phyloP scores from a whole-genome alignment of 1,140 invertebrate genomes.

The Drosophila kurseongensis region DNA sequence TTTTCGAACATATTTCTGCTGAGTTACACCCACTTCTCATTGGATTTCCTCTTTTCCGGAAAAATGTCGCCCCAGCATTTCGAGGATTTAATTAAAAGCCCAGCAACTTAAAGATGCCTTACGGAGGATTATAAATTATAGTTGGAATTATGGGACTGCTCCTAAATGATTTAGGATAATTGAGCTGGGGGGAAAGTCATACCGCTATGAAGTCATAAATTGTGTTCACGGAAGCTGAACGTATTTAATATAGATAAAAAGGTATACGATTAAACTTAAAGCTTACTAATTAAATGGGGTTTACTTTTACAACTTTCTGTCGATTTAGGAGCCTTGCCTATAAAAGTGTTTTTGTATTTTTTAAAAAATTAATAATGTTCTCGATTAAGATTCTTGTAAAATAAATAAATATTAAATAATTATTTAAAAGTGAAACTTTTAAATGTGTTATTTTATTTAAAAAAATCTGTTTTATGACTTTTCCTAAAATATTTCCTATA shows the following conservation, averaged over 20 bases:
- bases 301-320: no score
- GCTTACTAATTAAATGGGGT: no score
- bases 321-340: no score
- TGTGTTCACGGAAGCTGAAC: neutral
- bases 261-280: neutral
- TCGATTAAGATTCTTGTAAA: no score
- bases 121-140: constrained; percentile 30
- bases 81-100: constrained; percentile 53
- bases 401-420: no score
- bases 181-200: neutral
- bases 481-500: no score
- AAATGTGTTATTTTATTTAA: no score
- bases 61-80: constrained; percentile 38
- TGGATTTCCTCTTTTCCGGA: constrained; percentile 18
- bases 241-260: neutral
- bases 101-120: constrained; percentile 27
- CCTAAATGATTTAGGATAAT: constrained; percentile 15
- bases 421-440: no score
- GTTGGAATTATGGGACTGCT: constrained; percentile 17
- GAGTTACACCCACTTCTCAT: constrained; percentile 30
- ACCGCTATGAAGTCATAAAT: constrained; percentile 4
- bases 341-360: no score
- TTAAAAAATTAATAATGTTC: no score
- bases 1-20: constrained; percentile 78
- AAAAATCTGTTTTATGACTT: no score